These are phyloP conservation scores for Hipposideros armiger DNA, from an alignment of 2,113 vertebrate genomes.

Conservation along the genomic window DNA sequence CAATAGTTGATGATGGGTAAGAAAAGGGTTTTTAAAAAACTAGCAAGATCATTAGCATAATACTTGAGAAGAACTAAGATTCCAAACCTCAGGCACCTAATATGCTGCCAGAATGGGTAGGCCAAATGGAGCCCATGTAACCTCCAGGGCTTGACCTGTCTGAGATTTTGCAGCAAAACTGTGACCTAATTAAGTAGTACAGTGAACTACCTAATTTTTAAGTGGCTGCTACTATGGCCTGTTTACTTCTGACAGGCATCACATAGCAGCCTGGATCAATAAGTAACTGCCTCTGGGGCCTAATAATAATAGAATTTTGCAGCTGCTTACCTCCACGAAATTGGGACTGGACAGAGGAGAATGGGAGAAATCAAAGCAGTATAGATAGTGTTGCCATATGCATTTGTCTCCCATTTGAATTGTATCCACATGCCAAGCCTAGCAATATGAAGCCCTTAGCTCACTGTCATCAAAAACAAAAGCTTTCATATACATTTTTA, in stretches of 20 bases:
- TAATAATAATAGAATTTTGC: background rate
- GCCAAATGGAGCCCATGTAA: background rate
- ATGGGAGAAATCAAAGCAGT: background rate
- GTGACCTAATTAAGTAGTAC: background rate
- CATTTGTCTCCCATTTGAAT: background rate
- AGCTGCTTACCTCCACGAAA: background rate
- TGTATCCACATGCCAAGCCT: background rate
- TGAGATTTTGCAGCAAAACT: background rate
- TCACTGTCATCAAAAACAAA: slow-evolving; percentile 1
- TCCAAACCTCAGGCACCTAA: background rate
- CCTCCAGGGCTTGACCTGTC: background rate
- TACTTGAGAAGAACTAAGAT: slow-evolving; percentile 5
- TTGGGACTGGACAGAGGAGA: background rate
- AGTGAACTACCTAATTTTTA: background rate
- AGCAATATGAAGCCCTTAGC: background rate
- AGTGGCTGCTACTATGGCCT: background rate
- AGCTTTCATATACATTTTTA: background rate
- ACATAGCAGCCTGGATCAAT: background rate
- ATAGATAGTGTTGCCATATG: background rate
- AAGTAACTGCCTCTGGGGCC: background rate
- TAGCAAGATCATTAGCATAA: slow-evolving; percentile 3
- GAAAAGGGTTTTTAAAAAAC: background rate
- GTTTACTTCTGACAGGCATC: background rate
- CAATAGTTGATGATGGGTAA: background rate
- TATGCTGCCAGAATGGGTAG: background rate